A percentile compares a stretch with the other conserved stretches of the same genome.
These are phyloP conservation scores for Umimayanthus chanpuru DNA, from an alignment of 92 coral and sea anemone genomes.

Conservation along the genomic window DNA sequence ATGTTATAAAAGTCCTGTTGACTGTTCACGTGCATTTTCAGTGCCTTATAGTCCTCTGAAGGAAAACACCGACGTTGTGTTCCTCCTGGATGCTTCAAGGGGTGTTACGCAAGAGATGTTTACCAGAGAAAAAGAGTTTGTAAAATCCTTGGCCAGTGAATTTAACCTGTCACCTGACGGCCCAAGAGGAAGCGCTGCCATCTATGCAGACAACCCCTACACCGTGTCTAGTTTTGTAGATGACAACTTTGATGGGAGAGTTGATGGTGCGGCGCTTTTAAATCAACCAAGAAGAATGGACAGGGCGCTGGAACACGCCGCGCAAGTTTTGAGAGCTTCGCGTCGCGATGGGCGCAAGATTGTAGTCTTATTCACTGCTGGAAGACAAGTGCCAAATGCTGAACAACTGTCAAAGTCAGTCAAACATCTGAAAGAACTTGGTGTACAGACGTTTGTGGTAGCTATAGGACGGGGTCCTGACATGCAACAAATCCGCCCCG, in stretches of 20 bases:
- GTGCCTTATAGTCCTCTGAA: constrained; percentile 28
- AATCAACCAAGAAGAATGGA: constrained; percentile 68
- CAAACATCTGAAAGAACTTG: constrained; percentile 65
- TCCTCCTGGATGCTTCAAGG: constrained; percentile 85
- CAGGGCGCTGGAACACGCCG: constrained; percentile 61
- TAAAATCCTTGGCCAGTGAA: constrained; percentile 64
- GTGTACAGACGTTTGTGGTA: constrained; percentile 62
- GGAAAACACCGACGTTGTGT: constrained; percentile 65
- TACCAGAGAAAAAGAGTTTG: constrained; percentile 63
- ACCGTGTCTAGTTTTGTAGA: constrained; percentile 60
- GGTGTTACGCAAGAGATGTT: constrained; percentile 60
- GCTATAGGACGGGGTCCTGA: constrained; percentile 65
- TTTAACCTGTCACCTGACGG: constrained; percentile 64
- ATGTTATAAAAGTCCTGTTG: not conserved
- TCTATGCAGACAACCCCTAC: constrained; percentile 64
- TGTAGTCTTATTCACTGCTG: constrained; percentile 68
- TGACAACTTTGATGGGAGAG: constrained; percentile 57
- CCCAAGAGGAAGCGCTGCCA: constrained; percentile 74
- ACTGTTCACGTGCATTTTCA: not conserved
- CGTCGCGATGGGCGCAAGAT: constrained; percentile 47
- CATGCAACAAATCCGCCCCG: constrained; percentile 52
- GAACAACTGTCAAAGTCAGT: constrained; percentile 59
- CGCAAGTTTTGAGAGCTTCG: constrained; percentile 53
- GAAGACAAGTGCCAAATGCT: constrained; percentile 57
- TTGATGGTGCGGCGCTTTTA: constrained; percentile 62